Evolutionary conservation across 2,797 vertebrate genomes (phyloP), one percentile per base, ranked within the genome.

Genomic region (Neosalanx taihuensis): DNA sequence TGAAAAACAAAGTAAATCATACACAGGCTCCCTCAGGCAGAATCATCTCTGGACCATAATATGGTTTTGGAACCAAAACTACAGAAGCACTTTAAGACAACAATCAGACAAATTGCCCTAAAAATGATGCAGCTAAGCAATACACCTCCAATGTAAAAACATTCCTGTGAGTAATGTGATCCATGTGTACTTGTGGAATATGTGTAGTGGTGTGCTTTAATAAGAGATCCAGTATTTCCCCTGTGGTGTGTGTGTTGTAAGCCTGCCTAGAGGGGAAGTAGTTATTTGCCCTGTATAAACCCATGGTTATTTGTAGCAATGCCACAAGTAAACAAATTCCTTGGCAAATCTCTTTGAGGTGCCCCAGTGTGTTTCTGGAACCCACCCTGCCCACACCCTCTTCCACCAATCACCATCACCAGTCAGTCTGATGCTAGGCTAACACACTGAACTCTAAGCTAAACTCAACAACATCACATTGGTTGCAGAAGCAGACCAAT

Each of bases 321-420:
- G 73, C 89, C 87, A 85, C 89, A 89, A 90, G 88, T 90, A 92
- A 92, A 93, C 91, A 92, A 90, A 93, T 91, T 92, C 90, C 90
- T 89, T 72, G 31, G 78, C 51, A 73, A 87, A 87, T 83, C 76
- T 82, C 82, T 86, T 58, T 29, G 83, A 86, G 82, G 76, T 69
- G 83, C 72, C 79, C 69, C n/a, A 78, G 67, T 69, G 77, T n/a
- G 75, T 79, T 81, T 79, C 73, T 69, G 73, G 79, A 84, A 79
- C 75, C 76, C 80, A 77, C 72, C 23, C 23, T 68, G 80, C 85
- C 82, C 77, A 79, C 79, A 73, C 84, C 82, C 82, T 72, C 57
- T 6, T 60, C 70, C 58, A 51, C 30, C 46, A 30, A 30, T 33
- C 63, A 53, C 53, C 51, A 7, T 10, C 9, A 7, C 31, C 57